Base-by-base conservation (phyloP, 2,888 invertebrate species). In the Ephialtes manifestator region DNA sequence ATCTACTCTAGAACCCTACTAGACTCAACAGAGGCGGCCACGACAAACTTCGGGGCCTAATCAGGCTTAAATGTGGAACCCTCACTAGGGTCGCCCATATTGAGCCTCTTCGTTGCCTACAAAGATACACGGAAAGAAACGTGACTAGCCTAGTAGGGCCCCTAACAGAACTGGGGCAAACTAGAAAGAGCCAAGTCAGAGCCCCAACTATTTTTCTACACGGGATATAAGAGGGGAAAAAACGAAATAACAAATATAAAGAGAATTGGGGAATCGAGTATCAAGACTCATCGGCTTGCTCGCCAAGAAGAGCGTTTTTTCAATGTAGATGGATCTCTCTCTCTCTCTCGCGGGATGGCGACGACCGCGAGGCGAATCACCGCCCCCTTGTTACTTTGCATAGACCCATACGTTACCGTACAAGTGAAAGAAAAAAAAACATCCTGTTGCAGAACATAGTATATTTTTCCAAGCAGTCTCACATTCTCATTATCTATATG, bases 281-380 rank as follows among this genome's bases (percentile, higher is more conserved):
- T 72, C 43, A 39, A 72, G 46, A 43, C 39, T 43, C 46, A 15
- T 71, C 51, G 11, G 39, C 35, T 7, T 35, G 11, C 35, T 18
- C 20, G 10, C 5, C 24, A 18, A 58, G 68, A 13, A 48, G 35
- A 46, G 53, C 39, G 55, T 5, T 43, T 67, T 55, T 46, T 18
- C 48, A 65, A 75, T 46, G 43, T 67, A 20, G 55, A 43, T 28
- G 70, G 43, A 11, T 55, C 70, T 67, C 65, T 18, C 84, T 63
- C 18, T 35, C 10, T 18, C 20, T 43, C 20, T 83, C 76, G 71
- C 48, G 58, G 55, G 58, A 70, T 74, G 13, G 28, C 70, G 70
- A 80, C 77, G 60, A 78, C 70, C 75, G 65, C 78, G 53, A 75
- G 24, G 70, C 78, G 51, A 79, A 81, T 81, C 60, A 79, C 79